Conservation (phyloP, 2,888 invertebrate species). For the Spatulosminthurus flaviceps region DNA sequence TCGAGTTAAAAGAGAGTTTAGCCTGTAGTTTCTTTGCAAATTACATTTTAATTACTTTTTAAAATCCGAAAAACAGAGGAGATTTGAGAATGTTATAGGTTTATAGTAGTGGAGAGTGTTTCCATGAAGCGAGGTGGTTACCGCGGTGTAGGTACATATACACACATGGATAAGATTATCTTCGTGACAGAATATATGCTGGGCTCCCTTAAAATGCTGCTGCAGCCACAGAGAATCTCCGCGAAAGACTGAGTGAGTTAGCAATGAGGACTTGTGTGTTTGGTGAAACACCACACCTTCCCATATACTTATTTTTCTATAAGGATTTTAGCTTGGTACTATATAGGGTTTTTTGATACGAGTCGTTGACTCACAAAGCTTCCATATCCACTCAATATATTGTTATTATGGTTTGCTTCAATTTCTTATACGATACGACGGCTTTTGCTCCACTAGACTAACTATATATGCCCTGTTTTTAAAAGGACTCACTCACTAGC, state of each 20-base stretch:
- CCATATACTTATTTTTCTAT: background rate
- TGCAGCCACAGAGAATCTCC: slow-evolving; percentile 25
- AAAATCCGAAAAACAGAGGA: background rate
- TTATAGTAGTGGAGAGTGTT: too few relatives aligned
- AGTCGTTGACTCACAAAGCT: background rate
- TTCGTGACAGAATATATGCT: background rate
- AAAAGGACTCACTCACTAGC: too few relatives aligned
- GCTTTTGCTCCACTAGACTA: too few relatives aligned
- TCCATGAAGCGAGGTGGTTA: background rate
- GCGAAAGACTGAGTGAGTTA: slow-evolving; percentile 17
- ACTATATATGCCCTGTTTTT: too few relatives aligned
- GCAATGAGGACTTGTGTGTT: background rate
- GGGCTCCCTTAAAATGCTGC: background rate
- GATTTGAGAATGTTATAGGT: background rate
- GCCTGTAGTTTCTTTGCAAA: background rate
- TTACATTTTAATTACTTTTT: background rate
- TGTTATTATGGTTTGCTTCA: background rate
- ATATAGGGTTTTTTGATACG: background rate
- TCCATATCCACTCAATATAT: background rate
- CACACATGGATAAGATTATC: slow-evolving; percentile 10
- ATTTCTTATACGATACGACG: too few relatives aligned
- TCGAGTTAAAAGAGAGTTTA: background rate
- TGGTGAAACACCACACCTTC: slow-evolving; percentile 32
- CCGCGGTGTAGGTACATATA: background rate
- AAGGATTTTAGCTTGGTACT: background rate